Conservation (phyloP, 2,113 vertebrate species). For the Hemiprocne comata region DNA sequence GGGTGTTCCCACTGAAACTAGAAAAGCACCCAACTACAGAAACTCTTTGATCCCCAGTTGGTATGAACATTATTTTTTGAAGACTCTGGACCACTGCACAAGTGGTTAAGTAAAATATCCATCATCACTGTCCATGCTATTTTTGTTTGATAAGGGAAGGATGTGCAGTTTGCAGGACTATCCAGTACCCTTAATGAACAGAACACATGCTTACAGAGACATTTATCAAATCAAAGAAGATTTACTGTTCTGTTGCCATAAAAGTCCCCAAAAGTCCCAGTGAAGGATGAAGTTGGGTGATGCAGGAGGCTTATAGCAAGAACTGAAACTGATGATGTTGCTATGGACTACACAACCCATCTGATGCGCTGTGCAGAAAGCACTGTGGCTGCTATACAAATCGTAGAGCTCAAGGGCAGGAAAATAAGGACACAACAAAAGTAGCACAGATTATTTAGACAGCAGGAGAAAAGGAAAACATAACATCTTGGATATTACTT, state of each 20-base stretch:
- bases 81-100: neutral
- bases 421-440: neutral
- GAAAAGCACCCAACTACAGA: neutral
- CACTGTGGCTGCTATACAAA: neutral
- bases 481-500: neutral
- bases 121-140: neutral
- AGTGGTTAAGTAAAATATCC: neutral
- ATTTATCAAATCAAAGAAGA: neutral
- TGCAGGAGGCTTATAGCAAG: neutral
- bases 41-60: neutral
- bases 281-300: neutral
- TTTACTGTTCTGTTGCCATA: conserved; percentile 2
- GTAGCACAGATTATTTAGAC: neutral
- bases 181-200: neutral
- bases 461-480: neutral
- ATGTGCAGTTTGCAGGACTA: neutral
- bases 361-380: neutral
- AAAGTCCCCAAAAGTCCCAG: neutral
- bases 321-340: neutral
- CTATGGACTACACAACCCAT: neutral
- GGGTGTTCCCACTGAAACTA: neutral
- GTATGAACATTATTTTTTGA: neutral
- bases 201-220: neutral
- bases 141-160: neutral
- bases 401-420: conserved; percentile 5